Base-by-base conservation (phyloP, 2,113 vertebrate species). In the Pterophyllum scalare region DNA sequence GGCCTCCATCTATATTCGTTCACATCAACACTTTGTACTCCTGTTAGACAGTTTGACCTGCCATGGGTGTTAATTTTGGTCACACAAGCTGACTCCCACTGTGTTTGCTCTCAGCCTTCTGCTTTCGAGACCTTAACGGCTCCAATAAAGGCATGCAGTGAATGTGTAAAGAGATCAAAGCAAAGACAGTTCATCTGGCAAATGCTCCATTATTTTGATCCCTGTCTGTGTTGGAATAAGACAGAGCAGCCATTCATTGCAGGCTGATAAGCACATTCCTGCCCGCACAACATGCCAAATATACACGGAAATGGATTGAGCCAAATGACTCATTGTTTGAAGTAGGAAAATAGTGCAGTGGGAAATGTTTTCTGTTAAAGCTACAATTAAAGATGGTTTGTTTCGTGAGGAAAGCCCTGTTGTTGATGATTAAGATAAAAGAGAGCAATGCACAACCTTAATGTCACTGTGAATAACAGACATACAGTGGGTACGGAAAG, bases 1-100 rank as follows among this genome's bases (percentile, higher is more conserved):
- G 70, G 80, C 59, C 26, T 74, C 59, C 22, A 28, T 88, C 88
- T 92, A 82, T 86, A 89, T 89, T 82, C 82, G 61, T 85, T 81
- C 80, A 90, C 13, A 28, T 90, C 84, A 90, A 88, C 88, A 81
- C 75, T 43, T 46, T 59, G 58, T 76, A 59, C 83, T 3, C 31
- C 59, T 61, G 59, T 75, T n/a, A 56, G 79, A 81, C 75, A 79
- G 77, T 88, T 80, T 87, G 85, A 84, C 83, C 62, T 87, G 83
- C 74, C 3, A 10, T 13, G 49, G 43, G 46, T 79, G 80, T 89
- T 90, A 70, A 89, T 92, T 72, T 88, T 87, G 59, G 72, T 89
- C 85, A 49, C 83, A 84, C 46, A 61, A 82, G 80, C 80, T 58
- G 78, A 84, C 80, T 80, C 75, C 75, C 46, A 8, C 72, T 40